Percentiles rank a stretch among this genome's conserved stretches.
These are phyloP conservation scores for Leptinotarsa texana DNA, from an alignment of 1,140 invertebrate genomes.

Conservation along the genomic window DNA sequence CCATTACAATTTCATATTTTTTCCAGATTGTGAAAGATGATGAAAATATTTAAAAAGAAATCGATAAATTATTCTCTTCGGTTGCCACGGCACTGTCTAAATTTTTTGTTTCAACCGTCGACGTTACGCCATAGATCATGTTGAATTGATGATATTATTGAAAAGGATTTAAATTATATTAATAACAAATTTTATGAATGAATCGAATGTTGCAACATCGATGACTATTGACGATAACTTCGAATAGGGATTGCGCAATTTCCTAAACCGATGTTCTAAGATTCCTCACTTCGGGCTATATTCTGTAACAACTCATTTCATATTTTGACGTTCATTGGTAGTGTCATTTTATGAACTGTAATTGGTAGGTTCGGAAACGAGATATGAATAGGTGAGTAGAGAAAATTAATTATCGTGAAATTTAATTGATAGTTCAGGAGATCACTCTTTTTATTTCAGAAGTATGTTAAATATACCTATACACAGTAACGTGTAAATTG, in stretches of 20 bases:
- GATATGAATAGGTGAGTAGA: neutral
- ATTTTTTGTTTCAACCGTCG: too few species aligned
- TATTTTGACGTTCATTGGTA: neutral
- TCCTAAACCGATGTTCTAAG: neutral
- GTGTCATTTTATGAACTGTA: slow-evolving; percentile 8
- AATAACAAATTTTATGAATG: slow-evolving; percentile 3
- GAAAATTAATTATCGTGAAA: too few species aligned
- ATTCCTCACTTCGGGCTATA: slow-evolving; percentile 4
- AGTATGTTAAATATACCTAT: too few species aligned
- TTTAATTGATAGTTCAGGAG: too few species aligned
- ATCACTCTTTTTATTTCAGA: too few species aligned
- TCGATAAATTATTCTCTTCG: too few species aligned
- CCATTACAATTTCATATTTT: too few species aligned
- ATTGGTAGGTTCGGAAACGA: slow-evolving; percentile 1
- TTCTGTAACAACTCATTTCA: neutral
- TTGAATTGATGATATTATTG: neutral
- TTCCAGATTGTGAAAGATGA: too few species aligned
- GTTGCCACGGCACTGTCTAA: too few species aligned
- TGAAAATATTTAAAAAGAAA: too few species aligned
- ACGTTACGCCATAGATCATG: too few species aligned
- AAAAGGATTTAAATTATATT: neutral
- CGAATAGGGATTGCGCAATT: neutral
- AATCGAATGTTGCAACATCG: neutral
- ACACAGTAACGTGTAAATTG: too few species aligned
- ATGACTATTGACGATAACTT: neutral